Conservation (phyloP, 64 coral and sea anemone species). For the Montipora cactus region DNA sequence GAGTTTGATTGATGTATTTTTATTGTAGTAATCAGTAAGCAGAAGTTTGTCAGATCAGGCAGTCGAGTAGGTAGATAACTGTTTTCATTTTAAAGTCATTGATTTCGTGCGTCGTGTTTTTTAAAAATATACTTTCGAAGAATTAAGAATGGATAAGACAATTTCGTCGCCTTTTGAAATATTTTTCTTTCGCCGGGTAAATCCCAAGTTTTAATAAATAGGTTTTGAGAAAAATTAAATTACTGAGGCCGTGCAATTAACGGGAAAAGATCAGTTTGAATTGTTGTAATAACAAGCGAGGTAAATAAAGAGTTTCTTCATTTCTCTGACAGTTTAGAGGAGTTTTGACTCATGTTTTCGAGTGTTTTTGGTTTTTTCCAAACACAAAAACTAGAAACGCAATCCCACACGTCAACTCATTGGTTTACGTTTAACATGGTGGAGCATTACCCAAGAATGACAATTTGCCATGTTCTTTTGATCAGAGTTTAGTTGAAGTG, state of each 20-base stretch:
- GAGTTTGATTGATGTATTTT: neutral
- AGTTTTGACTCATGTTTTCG: neutral
- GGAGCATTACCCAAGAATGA: too few species aligned
- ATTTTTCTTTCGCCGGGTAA: neutral
- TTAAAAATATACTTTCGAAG: neutral
- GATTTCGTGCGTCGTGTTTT: neutral
- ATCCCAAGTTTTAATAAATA: neutral
- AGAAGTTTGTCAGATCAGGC: neutral
- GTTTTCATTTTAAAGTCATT: neutral
- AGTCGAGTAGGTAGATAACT: constrained; percentile 18
- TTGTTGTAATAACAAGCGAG: constrained; percentile 39
- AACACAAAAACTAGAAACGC: neutral
- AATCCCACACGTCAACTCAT: neutral
- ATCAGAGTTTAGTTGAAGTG: neutral
- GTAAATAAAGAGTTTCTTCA: constrained; percentile 1
- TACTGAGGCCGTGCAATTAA: neutral
- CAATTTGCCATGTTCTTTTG: neutral
- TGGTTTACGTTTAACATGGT: too few species aligned
- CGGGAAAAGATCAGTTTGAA: constrained; percentile 15
- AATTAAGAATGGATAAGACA: neutral
- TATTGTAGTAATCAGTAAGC: constrained; percentile 14
- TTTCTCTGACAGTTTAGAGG: neutral
- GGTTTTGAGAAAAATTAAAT: neutral
- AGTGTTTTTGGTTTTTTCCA: neutral
- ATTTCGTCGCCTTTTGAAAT: neutral